phyloP scores from a whole-genome alignment of 2,888 invertebrate species.

The Euspilapteryx auroguttella region DNA sequence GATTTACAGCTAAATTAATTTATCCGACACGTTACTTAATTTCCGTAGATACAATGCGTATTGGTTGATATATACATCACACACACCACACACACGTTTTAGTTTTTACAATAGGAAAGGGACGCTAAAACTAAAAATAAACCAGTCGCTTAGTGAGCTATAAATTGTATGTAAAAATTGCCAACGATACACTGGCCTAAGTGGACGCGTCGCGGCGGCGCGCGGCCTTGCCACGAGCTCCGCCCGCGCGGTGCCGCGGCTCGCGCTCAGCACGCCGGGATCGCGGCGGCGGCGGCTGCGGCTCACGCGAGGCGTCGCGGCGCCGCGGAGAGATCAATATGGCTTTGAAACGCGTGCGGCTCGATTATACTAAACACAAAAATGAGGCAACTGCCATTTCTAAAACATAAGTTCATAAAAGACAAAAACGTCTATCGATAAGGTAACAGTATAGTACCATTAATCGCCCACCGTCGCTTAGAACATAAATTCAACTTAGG shows the following conservation, averaged over 20 bases:
- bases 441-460: constrained; percentile 26
- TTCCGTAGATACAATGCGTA: constrained; percentile 29
- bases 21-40: constrained; percentile 20
- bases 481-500: not conserved
- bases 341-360: constrained; percentile 33
- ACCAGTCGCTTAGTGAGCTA: constrained; percentile 58
- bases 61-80: constrained; percentile 22
- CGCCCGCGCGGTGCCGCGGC: too few species aligned
- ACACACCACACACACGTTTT: constrained; percentile 52
- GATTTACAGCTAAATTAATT: constrained; percentile 28
- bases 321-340: constrained; percentile 60
- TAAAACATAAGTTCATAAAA: constrained; percentile 23
- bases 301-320: too few species aligned
- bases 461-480: constrained; percentile 13
- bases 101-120: constrained; percentile 54
- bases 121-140: constrained; percentile 35
- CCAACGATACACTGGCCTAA: constrained; percentile 56
- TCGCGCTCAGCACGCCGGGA: too few species aligned
- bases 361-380: constrained; percentile 25
- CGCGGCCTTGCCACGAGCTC: too few species aligned
- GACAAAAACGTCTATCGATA: constrained; percentile 7
- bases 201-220: constrained; percentile 18
- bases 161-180: constrained; percentile 46
- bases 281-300: too few species aligned
- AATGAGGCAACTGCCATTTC: constrained; percentile 23